Percentiles rank a stretch among this genome's conserved stretches.
Conservation (phyloP, 2,797 vertebrate genomes). For the Xenentodon cancila region DNA sequence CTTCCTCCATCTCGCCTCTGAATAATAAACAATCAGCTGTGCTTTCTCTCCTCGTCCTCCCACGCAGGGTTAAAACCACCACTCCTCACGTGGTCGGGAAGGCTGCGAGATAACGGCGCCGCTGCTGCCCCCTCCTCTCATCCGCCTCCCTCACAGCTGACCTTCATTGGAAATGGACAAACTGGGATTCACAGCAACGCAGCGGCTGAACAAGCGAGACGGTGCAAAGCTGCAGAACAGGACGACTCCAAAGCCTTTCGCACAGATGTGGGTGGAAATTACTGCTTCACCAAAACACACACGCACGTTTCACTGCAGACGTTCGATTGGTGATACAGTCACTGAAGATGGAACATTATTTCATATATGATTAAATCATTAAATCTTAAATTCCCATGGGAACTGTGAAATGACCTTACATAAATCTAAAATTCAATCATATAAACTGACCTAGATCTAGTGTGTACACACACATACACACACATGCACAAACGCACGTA, state of each 20-base stretch:
- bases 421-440: neutral
- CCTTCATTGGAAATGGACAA: constrained; percentile 48
- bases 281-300: constrained; percentile 24
- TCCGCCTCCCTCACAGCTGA: constrained; percentile 57
- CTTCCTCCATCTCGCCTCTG: constrained; percentile 27
- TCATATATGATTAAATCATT: neutral
- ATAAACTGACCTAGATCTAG: too few species aligned
- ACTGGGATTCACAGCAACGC: constrained; percentile 35
- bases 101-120: constrained; percentile 17
- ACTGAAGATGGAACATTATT: neutral
- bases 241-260: constrained; percentile 23
- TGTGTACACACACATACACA: too few species aligned
- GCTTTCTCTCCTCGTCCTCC: constrained; percentile 51
- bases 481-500: too few species aligned
- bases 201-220: constrained; percentile 34
- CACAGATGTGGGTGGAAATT: constrained; percentile 40
- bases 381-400: neutral
- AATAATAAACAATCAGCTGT: constrained; percentile 56
- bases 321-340: constrained; percentile 20
- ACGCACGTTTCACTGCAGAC: neutral
- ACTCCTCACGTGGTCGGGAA: constrained; percentile 43
- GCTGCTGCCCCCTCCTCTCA: constrained; percentile 16
- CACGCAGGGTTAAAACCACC: constrained; percentile 42
- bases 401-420: neutral
- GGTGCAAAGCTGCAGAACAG: constrained; percentile 15